Evolutionary conservation across 1,140 invertebrate species (phyloP), one percentile per base, ranked within the genome.

Genomic region (Pararge aegeria): DNA sequence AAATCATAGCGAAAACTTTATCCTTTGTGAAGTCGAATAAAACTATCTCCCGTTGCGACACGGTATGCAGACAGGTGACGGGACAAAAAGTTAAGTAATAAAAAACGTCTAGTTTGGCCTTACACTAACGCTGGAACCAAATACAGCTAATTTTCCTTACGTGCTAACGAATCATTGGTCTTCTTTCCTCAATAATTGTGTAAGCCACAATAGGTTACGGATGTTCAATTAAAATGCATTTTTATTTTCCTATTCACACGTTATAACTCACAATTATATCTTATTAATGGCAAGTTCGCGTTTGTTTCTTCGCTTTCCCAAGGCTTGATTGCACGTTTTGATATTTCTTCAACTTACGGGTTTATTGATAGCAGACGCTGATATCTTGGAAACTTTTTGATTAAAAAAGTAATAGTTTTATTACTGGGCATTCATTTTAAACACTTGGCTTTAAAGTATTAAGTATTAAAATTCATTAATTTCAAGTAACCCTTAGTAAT

Each of bases 111-210:
- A 24, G 7, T 34, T 10, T 34, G 10, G 10, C 9, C 10, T 12
- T n/a, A 34, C 9, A 12, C 30, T 34, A 34, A 78, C 76, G 54
- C 44, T 46, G 62, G 53, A 57, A 56, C 61, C 61, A 72, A 68
- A 57, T 70, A 62, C 70, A 70, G 69, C 73, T 64, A 76, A 79
- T 80, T 80, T 80, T 70, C 75, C 71, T 84, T 80, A 58, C 83
- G 75, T 83, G 80, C 75, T 68, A 74, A 64, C 70, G 64, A 72
- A 64, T 71, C 78, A 84, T 82, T 66, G 77, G 54, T 65, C 66
- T 66, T 62, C 66, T 66, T 60, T 72, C 64, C 59, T 67, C 69
- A 60, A 74, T 80, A 77, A 81, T 77, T 80, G 75, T 78, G 30
- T 73, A 54, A 61, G 55, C 62, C 60, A 63, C 61, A 63, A 63